A percentile compares a stretch with the other conserved stretches of the same genome.
phyloP scores from a whole-genome alignment of 2,888 invertebrate species.

The Timema cristinae region DNA sequence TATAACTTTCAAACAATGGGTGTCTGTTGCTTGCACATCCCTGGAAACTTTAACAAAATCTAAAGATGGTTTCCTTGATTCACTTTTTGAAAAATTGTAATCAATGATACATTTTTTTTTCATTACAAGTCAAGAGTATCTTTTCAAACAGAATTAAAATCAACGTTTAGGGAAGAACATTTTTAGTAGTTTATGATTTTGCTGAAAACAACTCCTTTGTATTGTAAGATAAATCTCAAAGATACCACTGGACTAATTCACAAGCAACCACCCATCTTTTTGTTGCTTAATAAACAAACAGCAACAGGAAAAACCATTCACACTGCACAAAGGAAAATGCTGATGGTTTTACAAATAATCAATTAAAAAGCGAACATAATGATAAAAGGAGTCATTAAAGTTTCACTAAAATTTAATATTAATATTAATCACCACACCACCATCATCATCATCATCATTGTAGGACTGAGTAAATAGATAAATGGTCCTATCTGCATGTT shows the following conservation, averaged over 20 bases:
- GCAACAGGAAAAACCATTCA: no score
- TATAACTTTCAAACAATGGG: constrained; percentile 7
- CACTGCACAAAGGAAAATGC: no score
- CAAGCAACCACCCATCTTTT: background rate
- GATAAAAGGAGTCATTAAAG: no score
- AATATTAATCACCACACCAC: no score
- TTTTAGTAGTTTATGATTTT: constrained; percentile 8
- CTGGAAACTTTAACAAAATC: constrained; percentile 5
- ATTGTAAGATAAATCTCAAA: constrained; percentile 1
- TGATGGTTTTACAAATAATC: no score
- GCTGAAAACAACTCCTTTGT: constrained; percentile 11
- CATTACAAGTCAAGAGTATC: constrained; percentile 1
- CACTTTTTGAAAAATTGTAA: background rate
- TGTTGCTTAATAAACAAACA: no score
- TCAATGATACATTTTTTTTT: background rate
- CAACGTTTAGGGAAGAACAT: background rate
- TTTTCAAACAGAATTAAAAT: background rate
- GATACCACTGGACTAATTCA: constrained; percentile 7
- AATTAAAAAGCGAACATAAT: no score
- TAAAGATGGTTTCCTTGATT: background rate
- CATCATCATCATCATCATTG: no score
- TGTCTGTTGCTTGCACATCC: background rate
- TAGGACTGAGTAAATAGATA: no score
- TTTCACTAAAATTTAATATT: no score
- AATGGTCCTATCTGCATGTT: no score